A percentile compares a stretch with the other conserved stretches of the same genome.
phyloP scores from a whole-genome alignment of 1,140 invertebrate species.

The Tetramorium parvispinum region DNA sequence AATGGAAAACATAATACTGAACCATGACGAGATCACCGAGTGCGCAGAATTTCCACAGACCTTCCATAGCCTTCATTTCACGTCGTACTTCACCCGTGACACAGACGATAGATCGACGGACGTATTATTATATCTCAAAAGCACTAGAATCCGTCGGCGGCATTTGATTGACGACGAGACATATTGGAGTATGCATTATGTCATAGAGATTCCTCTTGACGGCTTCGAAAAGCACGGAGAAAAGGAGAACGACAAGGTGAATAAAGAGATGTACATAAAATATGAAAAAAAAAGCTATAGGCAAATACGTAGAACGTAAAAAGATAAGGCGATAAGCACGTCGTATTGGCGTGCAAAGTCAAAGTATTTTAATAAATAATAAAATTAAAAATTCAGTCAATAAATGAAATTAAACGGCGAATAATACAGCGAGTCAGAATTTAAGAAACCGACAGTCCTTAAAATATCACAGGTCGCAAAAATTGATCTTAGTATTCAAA shows the following conservation, averaged over 20 bases:
- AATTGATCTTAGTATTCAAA: neutral
- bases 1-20: slow-evolving; percentile 28
- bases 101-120: slow-evolving; percentile 58
- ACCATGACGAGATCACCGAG: neutral
- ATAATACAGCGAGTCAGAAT: neutral
- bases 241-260: neutral
- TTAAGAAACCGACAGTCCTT: neutral
- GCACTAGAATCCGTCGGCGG: slow-evolving; percentile 64
- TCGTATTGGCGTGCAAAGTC: neutral
- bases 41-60: slow-evolving; percentile 16
- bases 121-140: slow-evolving; percentile 72
- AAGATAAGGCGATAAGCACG: slow-evolving; percentile 7
- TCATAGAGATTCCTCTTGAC: slow-evolving; percentile 58
- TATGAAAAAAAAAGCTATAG: neutral
- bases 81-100: slow-evolving; percentile 55
- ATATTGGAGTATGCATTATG: slow-evolving; percentile 58
- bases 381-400: neutral
- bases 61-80: slow-evolving; percentile 26
- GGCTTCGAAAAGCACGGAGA: slow-evolving; percentile 59
- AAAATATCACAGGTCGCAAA: neutral
- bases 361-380: neutral
- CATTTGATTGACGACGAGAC: slow-evolving; percentile 70
- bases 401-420: neutral
- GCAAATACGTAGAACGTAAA: slow-evolving; percentile 21
- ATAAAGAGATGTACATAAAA: neutral